Evolutionary conservation across 2,113 vertebrate species (phyloP).

Genomic region (Oostethus manadensis): DNA sequence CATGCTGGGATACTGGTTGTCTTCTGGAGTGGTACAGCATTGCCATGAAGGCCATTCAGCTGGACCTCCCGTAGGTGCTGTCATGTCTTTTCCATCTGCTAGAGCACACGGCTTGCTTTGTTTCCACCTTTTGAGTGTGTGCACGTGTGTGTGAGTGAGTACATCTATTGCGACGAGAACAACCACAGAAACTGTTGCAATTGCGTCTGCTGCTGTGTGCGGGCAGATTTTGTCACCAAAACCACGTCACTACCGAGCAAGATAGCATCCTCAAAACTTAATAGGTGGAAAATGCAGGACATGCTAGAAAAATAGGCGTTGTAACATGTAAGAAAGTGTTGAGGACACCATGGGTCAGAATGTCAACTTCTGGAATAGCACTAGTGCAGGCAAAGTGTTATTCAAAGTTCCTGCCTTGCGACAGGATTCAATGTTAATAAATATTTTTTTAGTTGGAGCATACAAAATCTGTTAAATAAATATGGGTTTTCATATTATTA

Average conservation of each 20-base stretch:
- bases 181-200: not conserved
- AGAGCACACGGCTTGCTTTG: not conserved
- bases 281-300: not conserved
- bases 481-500: no score
- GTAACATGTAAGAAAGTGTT: no score
- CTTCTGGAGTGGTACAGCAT: not conserved
- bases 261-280: not conserved
- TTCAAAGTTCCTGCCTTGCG: no score
- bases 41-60: not conserved
- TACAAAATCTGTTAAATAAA: no score
- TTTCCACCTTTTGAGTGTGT: not conserved
- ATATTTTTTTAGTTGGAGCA: no score
- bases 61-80: not conserved
- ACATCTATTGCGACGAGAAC: not conserved
- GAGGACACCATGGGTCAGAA: no score
- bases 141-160: not conserved
- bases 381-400: no score
- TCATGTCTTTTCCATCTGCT: not conserved
- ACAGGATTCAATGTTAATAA: no score
- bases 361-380: no score
- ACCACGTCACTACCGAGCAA: not conserved
- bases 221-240: constrained; percentile 1
- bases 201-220: constrained; percentile 1
- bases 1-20: not conserved
- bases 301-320: no score